Percentiles rank a stretch among this genome's conserved stretches.
Conservation (phyloP, 2,113 vertebrate genomes). For the Paraplagusia blochii region DNA sequence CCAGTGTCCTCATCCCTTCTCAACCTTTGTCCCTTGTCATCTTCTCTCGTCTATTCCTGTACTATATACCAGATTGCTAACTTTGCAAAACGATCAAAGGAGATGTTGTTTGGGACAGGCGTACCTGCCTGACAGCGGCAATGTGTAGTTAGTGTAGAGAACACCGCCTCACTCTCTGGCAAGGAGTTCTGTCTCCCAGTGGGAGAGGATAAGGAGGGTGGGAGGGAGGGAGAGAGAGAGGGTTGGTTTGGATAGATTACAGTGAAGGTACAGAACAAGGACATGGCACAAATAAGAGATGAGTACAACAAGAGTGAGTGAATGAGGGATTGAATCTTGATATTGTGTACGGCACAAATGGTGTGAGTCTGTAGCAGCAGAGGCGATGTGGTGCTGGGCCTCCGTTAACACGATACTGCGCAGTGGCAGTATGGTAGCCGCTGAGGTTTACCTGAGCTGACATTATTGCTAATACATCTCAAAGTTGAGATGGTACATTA, state of each 20-base stretch:
- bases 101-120: no score
- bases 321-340: constrained; percentile 5
- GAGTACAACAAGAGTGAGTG: constrained; percentile 5
- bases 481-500: no score
- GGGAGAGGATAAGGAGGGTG: constrained; percentile 14
- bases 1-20: no score
- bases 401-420: no score
- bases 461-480: no score
- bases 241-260: constrained; percentile 16
- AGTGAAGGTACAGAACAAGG: constrained; percentile 37
- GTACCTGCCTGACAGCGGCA: constrained; percentile 9
- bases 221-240: constrained; percentile 15
- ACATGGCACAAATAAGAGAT: constrained; percentile 15
- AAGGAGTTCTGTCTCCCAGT: constrained; percentile 37
- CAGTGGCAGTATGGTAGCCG: no score
- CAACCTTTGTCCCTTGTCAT: not conserved
- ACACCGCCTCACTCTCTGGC: constrained; percentile 37
- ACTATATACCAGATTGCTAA: no score
- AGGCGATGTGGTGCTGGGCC: constrained; percentile 32
- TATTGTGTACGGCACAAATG: constrained; percentile 1
- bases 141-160: constrained; percentile 14
- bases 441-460: no score
- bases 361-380: constrained; percentile 20
- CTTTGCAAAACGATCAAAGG: no score
- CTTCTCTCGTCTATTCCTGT: no score